Base-by-base conservation (phyloP, 2,888 invertebrate genomes). In the Diaprepes abbreviatus region DNA sequence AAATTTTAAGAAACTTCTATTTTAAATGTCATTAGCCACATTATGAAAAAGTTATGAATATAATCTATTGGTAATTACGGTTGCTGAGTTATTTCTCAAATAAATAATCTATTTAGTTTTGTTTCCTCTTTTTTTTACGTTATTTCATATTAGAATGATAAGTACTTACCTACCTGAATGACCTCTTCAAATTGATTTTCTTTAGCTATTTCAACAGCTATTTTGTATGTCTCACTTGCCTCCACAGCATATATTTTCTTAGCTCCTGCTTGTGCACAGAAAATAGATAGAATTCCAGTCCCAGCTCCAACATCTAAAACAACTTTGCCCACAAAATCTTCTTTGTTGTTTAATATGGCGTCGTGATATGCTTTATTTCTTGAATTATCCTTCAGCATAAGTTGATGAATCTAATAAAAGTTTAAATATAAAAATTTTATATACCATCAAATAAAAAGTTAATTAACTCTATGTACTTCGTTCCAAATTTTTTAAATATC, bases 201-300 rank as follows among this genome's bases (percentile, higher is more conserved):
- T 73, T 88, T 87, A 0, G 91, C 88, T 16, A 93, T 86, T 80
- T 91, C 87, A 71, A 88, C 84, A 1, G 92, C 89, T 55, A 92
- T 81, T 77, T 86, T 84, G 3, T 91, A 91, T 35, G 92, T 83
- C 73, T 89, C 87, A 77, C 93, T 93, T 1, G 93, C 94, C 87
- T 95, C 95, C 0, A 95, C 89, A 6, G 95, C 93, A 82, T 91
- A 94, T 0, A 96, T 96, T 82, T 91, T 91, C 66, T 88, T 89
- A 3, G 97, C 97, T n/a, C 97, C 97, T 28, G 94, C 96, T 84
- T 91, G 88, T 0, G 94, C 96, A 83, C 94, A 95, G 83, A 96
- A 95, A 78, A 96, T 86, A 1, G 96, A 95, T 21, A 98, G 85
- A 75, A 98, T 94, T 21, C 97, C 94, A 14, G 93, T 93, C 1